Evolutionary conservation across 2,113 vertebrate genomes (phyloP).

Genomic region (Semnornis frantzii): DNA sequence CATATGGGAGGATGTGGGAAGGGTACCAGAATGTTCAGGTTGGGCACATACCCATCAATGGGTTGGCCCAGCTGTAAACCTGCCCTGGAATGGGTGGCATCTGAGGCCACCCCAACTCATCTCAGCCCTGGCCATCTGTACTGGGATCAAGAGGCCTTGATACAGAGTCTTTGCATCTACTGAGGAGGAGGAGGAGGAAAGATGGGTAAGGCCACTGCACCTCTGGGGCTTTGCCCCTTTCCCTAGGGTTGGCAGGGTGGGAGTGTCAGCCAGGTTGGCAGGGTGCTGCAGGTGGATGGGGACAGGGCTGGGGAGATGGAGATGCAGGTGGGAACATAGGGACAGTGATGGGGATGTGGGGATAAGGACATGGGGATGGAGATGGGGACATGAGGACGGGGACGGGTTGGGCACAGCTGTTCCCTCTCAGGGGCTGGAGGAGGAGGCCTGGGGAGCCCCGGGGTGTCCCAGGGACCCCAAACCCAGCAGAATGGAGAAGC

Average conservation of each 20-base stretch:
- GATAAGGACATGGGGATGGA: too few relatives aligned
- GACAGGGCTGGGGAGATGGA: neutral
- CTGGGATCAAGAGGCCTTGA: neutral
- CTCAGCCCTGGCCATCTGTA: neutral
- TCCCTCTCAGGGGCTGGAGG: neutral
- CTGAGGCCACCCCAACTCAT: neutral
- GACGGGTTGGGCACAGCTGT: neutral
- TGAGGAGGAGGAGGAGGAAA: neutral
- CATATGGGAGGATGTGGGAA: accelerated
- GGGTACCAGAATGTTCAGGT: neutral
- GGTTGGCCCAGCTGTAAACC: constrained; percentile 55
- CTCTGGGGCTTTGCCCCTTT: neutral
- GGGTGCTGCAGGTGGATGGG: neutral
- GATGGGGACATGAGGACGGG: neutral
- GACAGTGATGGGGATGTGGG: neutral
- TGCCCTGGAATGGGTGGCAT: neutral
- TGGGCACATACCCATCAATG: neutral
- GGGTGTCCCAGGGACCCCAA: neutral
- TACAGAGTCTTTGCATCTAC: neutral
- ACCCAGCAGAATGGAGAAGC: neutral
- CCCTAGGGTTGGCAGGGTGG: neutral
- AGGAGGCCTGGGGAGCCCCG: neutral
- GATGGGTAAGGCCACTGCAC: neutral
- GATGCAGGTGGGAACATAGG: neutral
- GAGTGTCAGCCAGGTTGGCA: neutral